Evolutionary conservation across 2,113 vertebrate species (phyloP), one percentile per base, ranked within the genome.

Genomic region (Sakesphorus luctuosus): DNA sequence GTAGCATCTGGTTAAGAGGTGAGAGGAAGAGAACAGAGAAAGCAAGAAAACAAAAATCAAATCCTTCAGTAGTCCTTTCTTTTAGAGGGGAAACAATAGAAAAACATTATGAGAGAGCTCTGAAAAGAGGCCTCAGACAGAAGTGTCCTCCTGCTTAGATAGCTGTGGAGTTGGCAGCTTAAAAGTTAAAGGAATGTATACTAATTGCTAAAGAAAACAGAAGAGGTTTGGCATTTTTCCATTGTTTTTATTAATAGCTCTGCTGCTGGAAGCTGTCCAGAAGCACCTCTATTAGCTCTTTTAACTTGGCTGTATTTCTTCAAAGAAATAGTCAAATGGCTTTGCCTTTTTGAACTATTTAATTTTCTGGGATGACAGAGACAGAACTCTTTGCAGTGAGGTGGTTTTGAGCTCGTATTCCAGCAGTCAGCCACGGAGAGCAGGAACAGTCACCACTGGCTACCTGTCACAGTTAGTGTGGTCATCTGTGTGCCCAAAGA

Each of bases 221-320:
- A 84, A 58, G 28, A 73, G 44, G 52, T 86, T 93, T 96, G 96
- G 94, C 73, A 68, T 79, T 66, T 90, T 84, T 40, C 90, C 83
- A 86, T 92, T 95, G 92, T 95, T 95, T 94, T 86, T 81, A 86
- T 95, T 96, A 95, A 92, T 93, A 94, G 62, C 88, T 90, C 40
- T 62, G 88, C 73, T 69, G 46, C 86, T 94, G 96, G 96, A 92
- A 84, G 31, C 36, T 82, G 36, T 58, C 93, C 94, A 94, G 90
- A 86, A 90, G 86, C 78, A 92, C 96, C 92, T 86, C 93, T 89
- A 62, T 93, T 93, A 97, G 90, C 81, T 96, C 91, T 75, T 84
- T 84, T 91, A 95, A 87, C 92, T 90, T 65, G 83, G 52, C 79
- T 90, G 72, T 53, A 17, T 78, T 61, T 92, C 85, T 84, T 78